Evolutionary conservation across 2,797 vertebrate species (phyloP).

Genomic region (Australoheros facetus): DNA sequence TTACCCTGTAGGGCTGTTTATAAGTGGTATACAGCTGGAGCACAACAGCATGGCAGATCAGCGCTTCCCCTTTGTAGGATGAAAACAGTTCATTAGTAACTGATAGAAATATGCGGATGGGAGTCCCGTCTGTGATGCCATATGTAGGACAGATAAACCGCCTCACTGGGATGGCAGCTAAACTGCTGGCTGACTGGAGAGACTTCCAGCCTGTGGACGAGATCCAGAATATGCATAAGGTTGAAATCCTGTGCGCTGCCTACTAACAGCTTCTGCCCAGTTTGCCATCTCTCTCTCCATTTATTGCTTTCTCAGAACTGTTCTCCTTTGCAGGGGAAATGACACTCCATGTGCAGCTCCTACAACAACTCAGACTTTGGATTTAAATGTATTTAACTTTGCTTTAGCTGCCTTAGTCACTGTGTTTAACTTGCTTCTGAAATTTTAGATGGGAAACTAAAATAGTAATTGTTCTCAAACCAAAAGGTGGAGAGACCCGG

Average conservation of each 20-base stretch:
- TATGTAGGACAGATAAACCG: conserved; percentile 32
- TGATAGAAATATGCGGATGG: conserved; percentile 16
- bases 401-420: not conserved
- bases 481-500: too few relatives aligned
- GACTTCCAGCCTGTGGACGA: conserved; percentile 41
- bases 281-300: not conserved
- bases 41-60: not conserved
- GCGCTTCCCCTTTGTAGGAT: not conserved
- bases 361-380: not conserved
- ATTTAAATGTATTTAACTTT: not conserved
- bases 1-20: conserved; percentile 3
- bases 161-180: conserved; percentile 35
- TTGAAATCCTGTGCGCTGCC: conserved; percentile 16
- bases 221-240: conserved; percentile 49
- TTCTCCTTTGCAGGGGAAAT: not conserved
- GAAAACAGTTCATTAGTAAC: not conserved
- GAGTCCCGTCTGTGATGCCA: conserved; percentile 16
- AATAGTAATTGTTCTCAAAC: not conserved
- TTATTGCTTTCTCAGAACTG: not conserved
- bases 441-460: not conserved
- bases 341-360: too few relatives aligned
- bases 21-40: not conserved
- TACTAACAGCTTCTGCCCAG: conserved; percentile 29
- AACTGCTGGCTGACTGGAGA: conserved; percentile 41
- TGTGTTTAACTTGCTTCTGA: not conserved